Base-by-base conservation (phyloP, 2,888 invertebrate genomes). In the Gymnoscelis rufifasciata region DNA sequence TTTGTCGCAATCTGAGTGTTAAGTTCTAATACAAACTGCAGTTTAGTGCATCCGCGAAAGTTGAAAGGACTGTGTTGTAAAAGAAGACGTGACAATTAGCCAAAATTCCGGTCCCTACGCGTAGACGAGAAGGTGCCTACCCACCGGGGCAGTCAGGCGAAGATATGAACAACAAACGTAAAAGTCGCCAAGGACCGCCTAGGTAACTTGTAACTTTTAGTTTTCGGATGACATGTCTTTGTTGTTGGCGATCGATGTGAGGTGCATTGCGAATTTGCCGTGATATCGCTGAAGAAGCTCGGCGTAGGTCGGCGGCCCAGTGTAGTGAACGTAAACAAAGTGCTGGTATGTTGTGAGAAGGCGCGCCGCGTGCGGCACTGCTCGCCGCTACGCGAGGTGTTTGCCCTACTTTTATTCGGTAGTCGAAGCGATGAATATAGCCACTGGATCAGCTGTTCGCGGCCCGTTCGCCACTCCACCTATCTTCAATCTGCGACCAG, bases 51-150 rank as follows among this genome's bases (percentile, higher is more conserved):
- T 88, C 83, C 86, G 88, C 87, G 88, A 88, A 88, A 88, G 88
- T 88, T 88, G 88, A 88, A 86, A 87, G 86, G 86, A 88, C 87
- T 87, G 86, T 88, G 86, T 88, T 88, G 80, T 87, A 81, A 86
- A 84, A 87, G 83, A 87, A 84, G 88, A 81, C 81, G 82, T 80
- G 81, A 81, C 76, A 88, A 88, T 83, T 86, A 76, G 84, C 90
- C 93, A 93, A 93, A 93, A 93, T 93, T 93, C 93, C 93, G 93
- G 93, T 93, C 92, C 93, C 93, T 88, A 93, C 93, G 91, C 92
- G 91, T 89, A 93, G 92, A 90, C 91, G 91, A 90, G 92, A 93
- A 90, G 90, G 92, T 91, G 92, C 93, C 92, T 92, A 91, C 90
- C 90, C 90, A 88, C 90, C 91, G 90, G 92, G 92, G 90, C 90